Evolutionary conservation across 2,797 vertebrate species (phyloP).

Genomic region (Masticophis lateralis): DNA sequence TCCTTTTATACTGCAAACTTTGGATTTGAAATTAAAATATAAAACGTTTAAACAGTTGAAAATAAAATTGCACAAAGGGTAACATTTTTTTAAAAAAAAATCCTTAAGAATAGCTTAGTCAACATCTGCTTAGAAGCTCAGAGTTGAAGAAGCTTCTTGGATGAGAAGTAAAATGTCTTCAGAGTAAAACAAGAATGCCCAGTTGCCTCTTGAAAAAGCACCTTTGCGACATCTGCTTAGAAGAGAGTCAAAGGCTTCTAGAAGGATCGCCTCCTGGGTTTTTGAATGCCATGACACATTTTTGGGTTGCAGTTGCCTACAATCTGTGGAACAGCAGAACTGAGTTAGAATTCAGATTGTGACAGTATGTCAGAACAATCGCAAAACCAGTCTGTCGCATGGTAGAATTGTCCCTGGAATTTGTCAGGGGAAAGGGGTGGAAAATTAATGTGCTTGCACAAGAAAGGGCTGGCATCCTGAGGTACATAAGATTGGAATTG

Average conservation of each 20-base stretch:
- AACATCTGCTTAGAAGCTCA: background rate
- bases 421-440: background rate
- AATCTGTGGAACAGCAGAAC: background rate
- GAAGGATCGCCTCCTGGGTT: background rate
- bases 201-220: background rate
- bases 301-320: background rate
- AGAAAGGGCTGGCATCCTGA: background rate
- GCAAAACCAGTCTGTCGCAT: background rate
- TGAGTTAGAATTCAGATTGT: background rate
- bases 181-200: background rate
- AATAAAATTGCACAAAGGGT: background rate
- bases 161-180: no score
- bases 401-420: background rate
- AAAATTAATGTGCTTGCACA: background rate
- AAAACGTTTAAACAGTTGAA: background rate
- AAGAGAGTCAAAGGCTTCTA: background rate
- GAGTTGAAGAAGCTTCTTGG: background rate
- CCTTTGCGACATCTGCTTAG: background rate
- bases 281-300: background rate
- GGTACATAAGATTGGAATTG: background rate
- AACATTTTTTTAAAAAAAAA: background rate
- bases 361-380: background rate
- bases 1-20: background rate
- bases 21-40: background rate
- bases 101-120: background rate